phyloP scores from a whole-genome alignment of 2,113 vertebrate species.

The Tragelaphus buxtoni region DNA sequence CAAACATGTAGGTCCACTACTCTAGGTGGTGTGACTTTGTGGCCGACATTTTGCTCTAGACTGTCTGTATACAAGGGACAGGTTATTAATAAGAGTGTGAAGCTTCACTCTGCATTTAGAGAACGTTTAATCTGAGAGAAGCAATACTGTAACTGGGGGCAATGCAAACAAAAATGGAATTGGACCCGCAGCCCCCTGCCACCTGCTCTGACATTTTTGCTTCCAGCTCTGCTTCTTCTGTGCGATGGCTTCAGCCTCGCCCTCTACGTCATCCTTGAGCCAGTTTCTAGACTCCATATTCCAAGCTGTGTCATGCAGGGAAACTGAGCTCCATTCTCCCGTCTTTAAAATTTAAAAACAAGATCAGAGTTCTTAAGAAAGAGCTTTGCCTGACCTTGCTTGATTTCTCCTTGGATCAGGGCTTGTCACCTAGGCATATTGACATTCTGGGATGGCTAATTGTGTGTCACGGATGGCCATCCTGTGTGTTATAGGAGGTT shows the following conservation, averaged over 20 bases:
- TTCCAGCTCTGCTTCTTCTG: not conserved
- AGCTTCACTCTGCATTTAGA: not conserved
- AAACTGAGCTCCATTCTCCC: not conserved
- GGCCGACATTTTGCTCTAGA: not conserved
- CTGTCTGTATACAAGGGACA: not conserved
- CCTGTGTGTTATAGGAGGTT: not conserved
- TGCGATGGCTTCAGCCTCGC: not conserved
- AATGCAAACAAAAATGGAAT: not conserved
- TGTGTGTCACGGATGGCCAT: not conserved
- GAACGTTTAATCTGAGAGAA: not conserved
- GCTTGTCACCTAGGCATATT: not conserved
- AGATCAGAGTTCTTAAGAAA: not conserved
- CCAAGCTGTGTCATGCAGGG: not conserved
- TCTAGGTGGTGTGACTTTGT: not conserved
- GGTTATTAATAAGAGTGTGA: not conserved
- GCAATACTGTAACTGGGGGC: not conserved
- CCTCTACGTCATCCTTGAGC: accelerated
- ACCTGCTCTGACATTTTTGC: not conserved
- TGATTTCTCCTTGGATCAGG: not conserved
- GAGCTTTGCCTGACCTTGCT: not conserved
- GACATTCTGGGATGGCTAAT: not conserved
- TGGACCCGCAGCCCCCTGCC: not conserved
- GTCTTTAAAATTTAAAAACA: not conserved
- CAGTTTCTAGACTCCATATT: not conserved
- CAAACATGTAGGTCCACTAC: no score